These are phyloP conservation scores for Agrypnus murinus DNA, from an alignment of 2,888 invertebrate species.

Conservation along the genomic window DNA sequence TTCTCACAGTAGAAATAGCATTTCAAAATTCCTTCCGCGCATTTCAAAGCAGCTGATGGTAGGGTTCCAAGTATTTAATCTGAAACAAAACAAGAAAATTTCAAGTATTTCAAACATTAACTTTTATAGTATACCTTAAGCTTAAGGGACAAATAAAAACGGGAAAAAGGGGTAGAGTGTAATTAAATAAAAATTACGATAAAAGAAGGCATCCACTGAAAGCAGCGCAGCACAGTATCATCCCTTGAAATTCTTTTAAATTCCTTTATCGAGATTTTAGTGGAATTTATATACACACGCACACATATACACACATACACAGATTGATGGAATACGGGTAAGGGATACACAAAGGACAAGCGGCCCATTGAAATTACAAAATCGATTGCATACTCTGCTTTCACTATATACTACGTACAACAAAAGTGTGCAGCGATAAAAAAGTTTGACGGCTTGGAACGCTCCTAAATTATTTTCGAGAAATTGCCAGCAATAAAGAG, in stretches of 20 bases:
- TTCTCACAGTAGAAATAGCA: conserved; percentile 21
- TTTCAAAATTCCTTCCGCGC: conserved; percentile 32
- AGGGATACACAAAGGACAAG: conserved; percentile 49
- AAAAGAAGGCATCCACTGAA: conserved; percentile 22
- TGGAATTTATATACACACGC: conserved; percentile 37
- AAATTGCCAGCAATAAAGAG: conserved; percentile 56
- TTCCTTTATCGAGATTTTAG: conserved; percentile 33
- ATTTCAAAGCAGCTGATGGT: conserved; percentile 23
- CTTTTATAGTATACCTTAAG: conserved; percentile 9
- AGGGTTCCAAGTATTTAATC: conserved; percentile 20
- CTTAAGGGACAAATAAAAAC: conserved; percentile 1
- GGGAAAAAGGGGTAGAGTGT: background rate
- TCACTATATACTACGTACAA: conserved; percentile 49
- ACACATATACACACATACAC: no score
- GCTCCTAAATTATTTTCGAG: conserved; percentile 62
- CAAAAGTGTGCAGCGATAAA: conserved; percentile 58
- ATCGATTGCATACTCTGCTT: conserved; percentile 57
- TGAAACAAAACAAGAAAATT: conserved; percentile 35
- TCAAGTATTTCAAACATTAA: conserved; percentile 7
- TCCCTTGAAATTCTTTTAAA: conserved; percentile 12
- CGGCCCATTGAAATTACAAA: conserved; percentile 58
- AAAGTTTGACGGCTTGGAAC: conserved; percentile 56
- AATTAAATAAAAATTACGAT: conserved; percentile 25
- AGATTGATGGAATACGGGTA: conserved; percentile 46
- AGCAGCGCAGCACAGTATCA: background rate